phyloP scores from a whole-genome alignment of 2,113 vertebrate genomes.

The Clupea harengus region DNA sequence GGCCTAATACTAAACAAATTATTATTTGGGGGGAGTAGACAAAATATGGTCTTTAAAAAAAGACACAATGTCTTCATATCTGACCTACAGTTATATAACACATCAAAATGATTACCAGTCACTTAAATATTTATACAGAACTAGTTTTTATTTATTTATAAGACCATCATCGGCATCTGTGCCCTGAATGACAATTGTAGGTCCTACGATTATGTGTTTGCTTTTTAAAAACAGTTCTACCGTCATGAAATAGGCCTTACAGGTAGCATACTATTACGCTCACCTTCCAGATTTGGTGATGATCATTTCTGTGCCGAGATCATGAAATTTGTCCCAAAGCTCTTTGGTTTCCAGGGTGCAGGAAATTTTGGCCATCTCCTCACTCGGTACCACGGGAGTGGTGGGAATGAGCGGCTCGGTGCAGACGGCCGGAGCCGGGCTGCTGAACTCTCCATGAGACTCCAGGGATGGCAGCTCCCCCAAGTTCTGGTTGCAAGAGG shows the following conservation, averaged over 20 bases:
- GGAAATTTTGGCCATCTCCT: constrained; percentile 96
- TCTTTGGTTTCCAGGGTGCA: constrained; percentile 98
- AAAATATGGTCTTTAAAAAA: too few species aligned
- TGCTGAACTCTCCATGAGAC: constrained; percentile 76
- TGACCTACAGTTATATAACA: too few species aligned
- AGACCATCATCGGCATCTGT: not conserved
- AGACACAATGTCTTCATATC: too few species aligned
- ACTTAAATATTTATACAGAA: not conserved
- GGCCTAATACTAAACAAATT: too few species aligned
- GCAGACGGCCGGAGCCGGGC: constrained; percentile 77
- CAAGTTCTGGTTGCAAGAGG: constrained; percentile 83
- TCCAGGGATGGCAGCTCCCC: constrained; percentile 84
- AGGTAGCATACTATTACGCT: constrained; percentile 1
- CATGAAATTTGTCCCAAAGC: constrained; percentile 98
- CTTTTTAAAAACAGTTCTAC: too few species aligned
- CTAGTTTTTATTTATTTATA: not conserved
- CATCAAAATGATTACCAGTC: too few species aligned
- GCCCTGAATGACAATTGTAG: not conserved
- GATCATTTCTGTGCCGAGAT: constrained; percentile 98
- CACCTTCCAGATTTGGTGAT: constrained; percentile 98
- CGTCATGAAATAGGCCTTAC: not conserved
- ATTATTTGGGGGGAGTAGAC: too few species aligned
- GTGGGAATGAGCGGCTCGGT: constrained; percentile 96
- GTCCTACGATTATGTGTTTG: not conserved
- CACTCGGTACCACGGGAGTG: constrained; percentile 86